Evolutionary conservation across 1,140 invertebrate species (phyloP).

Genomic region (Nymphalis io): DNA sequence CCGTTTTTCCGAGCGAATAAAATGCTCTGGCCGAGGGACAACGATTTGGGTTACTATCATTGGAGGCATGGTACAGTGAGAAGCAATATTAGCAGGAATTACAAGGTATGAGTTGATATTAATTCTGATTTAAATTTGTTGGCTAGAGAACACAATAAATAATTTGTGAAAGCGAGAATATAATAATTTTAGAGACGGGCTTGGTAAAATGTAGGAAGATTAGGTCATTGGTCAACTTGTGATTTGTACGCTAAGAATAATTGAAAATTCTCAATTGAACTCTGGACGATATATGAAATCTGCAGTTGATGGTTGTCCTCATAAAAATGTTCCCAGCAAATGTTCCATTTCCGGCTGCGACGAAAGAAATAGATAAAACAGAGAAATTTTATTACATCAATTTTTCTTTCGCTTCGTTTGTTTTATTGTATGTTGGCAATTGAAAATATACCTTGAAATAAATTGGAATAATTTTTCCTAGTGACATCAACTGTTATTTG

Average conservation of each 20-base stretch:
- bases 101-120: constrained; percentile 52
- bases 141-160: no score
- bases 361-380: constrained; percentile 19
- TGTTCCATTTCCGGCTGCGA: constrained; percentile 5
- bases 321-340: constrained; percentile 11
- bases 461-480: no score
- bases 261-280: constrained; percentile 2
- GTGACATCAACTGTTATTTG: no score
- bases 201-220: no score
- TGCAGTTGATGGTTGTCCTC: constrained; percentile 16
- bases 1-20: constrained; percentile 85
- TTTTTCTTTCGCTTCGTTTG: background rate
- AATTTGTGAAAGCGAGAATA: no score
- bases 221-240: background rate
- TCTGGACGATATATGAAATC: constrained; percentile 9
- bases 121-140: no score
- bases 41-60: constrained; percentile 88
- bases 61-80: constrained; percentile 84
- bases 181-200: no score
- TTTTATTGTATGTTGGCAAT: background rate
- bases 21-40: constrained; percentile 82
- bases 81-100: constrained; percentile 86
- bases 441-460: no score
- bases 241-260: background rate
- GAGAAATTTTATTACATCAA: constrained; percentile 22